Percentiles rank a stretch among this genome's conserved stretches.
These are phyloP conservation scores for Isurus oxyrinchus DNA, from an alignment of 2,113 vertebrate species.

Conservation along the genomic window DNA sequence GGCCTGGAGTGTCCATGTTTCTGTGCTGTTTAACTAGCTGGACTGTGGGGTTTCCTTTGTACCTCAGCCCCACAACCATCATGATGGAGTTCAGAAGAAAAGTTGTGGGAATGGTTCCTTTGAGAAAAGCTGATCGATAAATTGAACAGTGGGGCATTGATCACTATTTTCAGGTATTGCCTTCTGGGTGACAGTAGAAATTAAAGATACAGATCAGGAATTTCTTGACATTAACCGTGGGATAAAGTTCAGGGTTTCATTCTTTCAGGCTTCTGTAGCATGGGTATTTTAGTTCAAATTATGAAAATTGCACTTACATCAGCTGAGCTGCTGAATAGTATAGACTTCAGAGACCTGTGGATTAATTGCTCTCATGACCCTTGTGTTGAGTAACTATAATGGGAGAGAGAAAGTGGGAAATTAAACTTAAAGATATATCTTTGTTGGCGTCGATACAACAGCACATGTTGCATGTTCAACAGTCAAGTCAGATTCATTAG, in stretches of 20 bases:
- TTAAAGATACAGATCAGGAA: background rate
- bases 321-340: background rate
- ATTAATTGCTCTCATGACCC: too few relatives aligned
- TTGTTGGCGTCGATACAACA: background rate
- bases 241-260: background rate
- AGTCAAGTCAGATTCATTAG: background rate
- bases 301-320: background rate
- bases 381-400: background rate
- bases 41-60: too few relatives aligned
- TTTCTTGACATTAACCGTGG: background rate
- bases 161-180: background rate
- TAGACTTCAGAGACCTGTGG: background rate
- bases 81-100: background rate
- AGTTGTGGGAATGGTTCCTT: background rate
- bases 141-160: background rate
- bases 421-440: conserved; percentile 20
- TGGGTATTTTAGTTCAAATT: too few relatives aligned
- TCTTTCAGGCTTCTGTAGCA: background rate
- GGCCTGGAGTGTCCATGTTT: too few relatives aligned
- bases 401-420: background rate
- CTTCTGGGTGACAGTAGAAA: background rate
- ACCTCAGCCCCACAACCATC: background rate
- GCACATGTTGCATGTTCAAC: background rate
- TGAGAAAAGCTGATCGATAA: background rate
- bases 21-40: too few relatives aligned